phyloP scores from a whole-genome alignment of 1,140 invertebrate genomes.

The Drosophila lini region DNA sequence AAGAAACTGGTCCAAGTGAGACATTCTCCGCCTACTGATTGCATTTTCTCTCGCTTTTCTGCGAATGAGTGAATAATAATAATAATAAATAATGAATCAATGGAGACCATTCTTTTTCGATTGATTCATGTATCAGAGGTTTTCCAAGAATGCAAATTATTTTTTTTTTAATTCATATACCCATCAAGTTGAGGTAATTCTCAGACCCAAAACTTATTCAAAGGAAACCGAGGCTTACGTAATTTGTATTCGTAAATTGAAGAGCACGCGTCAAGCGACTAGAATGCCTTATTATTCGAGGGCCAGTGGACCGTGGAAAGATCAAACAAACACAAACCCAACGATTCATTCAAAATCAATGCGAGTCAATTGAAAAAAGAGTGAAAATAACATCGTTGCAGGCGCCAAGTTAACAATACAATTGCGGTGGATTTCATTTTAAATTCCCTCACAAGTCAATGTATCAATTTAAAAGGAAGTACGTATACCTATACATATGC shows the following conservation, averaged over 20 bases:
- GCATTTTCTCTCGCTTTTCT: slow-evolving; percentile 29
- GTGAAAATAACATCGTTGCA: slow-evolving; percentile 41
- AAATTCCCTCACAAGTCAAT: slow-evolving; percentile 32
- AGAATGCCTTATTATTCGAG: slow-evolving; percentile 22
- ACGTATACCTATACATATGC: neutral
- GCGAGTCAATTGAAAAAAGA: slow-evolving; percentile 68
- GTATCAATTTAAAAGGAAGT: slow-evolving; percentile 58
- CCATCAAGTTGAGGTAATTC: neutral
- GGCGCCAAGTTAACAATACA: slow-evolving; percentile 60
- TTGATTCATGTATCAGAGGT: slow-evolving; percentile 6
- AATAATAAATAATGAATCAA: slow-evolving; percentile 11
- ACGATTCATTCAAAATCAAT: slow-evolving; percentile 67
- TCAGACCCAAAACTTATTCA: neutral
- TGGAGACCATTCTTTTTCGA: slow-evolving; percentile 18
- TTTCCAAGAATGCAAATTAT: neutral
- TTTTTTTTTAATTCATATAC: neutral
- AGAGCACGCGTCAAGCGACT: slow-evolving; percentile 61
- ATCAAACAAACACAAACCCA: slow-evolving; percentile 24
- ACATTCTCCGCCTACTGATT: slow-evolving; percentile 12
- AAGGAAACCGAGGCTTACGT: slow-evolving; percentile 50
- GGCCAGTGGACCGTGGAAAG: slow-evolving; percentile 63
- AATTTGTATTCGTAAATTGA: slow-evolving; percentile 51
- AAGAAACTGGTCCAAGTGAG: slow-evolving; percentile 51
- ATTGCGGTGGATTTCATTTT: slow-evolving; percentile 33
- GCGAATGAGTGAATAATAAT: slow-evolving; percentile 12